Percentiles rank a stretch among this genome's conserved stretches.
Evolutionary conservation across 1,140 invertebrate species (phyloP).

Genomic region (Elymnias hypermnestra): DNA sequence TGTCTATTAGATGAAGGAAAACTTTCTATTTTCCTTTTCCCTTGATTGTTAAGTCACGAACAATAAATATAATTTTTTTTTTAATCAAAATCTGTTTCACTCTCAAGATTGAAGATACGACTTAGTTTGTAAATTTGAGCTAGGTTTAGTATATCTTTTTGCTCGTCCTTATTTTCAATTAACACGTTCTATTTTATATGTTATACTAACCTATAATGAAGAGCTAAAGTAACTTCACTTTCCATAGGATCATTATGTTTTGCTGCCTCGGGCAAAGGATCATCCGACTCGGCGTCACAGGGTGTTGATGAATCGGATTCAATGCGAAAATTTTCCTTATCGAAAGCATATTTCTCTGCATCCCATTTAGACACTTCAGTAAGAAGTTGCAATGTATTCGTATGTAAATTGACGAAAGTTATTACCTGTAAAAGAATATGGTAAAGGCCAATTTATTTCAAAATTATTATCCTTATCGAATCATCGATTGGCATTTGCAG

Average conservation of each 20-base stretch:
- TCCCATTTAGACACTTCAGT: slow-evolving; percentile 76
- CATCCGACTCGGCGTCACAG: slow-evolving; percentile 68
- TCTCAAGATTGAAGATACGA: too few relatives aligned
- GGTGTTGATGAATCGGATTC: slow-evolving; percentile 64
- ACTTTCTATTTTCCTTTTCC: too few relatives aligned
- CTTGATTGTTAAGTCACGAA: too few relatives aligned
- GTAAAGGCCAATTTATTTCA: neutral
- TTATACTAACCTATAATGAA: slow-evolving; percentile 74
- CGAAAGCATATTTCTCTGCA: slow-evolving; percentile 68
- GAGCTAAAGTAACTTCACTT: slow-evolving; percentile 54
- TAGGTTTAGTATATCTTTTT: too few relatives aligned
- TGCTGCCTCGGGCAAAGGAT: slow-evolving; percentile 50
- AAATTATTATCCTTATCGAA: too few relatives aligned
- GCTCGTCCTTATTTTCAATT: too few relatives aligned
- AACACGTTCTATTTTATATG: too few relatives aligned
- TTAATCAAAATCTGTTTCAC: too few relatives aligned
- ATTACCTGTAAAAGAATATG: slow-evolving; percentile 41
- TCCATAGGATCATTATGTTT: slow-evolving; percentile 70
- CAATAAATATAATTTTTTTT: too few relatives aligned
- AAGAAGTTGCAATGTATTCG: slow-evolving; percentile 70
- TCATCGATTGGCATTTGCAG: too few relatives aligned
- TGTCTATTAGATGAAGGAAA: too few relatives aligned
- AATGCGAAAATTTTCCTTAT: slow-evolving; percentile 75
- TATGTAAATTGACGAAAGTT: slow-evolving; percentile 73
- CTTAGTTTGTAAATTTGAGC: too few relatives aligned